Evolutionary conservation across 1,140 invertebrate genomes (phyloP).

Genomic region (Apolygus lucorum): DNA sequence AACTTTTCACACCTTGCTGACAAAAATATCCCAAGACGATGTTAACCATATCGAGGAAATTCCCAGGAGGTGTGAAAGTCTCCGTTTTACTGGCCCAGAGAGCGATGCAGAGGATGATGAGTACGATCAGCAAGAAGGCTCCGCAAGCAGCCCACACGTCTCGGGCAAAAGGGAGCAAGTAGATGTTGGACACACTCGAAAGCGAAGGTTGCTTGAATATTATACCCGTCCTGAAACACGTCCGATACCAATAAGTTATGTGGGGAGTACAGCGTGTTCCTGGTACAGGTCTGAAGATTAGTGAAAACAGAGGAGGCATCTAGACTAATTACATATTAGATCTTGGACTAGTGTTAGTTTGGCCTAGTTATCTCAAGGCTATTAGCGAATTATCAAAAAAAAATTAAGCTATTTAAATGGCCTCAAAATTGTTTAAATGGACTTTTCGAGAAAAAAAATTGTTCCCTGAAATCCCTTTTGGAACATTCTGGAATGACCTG

Average conservation of each 20-base stretch:
- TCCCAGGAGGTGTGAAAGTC: not conserved
- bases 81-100: not conserved
- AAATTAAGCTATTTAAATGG: too few species aligned
- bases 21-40: constrained; percentile 38
- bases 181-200: not conserved
- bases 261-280: not conserved
- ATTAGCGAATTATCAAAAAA: too few species aligned
- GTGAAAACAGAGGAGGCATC: too few species aligned
- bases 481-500: too few species aligned
- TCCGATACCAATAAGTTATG: not conserved
- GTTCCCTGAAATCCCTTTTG: too few species aligned
- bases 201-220: not conserved
- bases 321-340: too few species aligned
- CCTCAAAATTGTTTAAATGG: too few species aligned
- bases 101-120: not conserved
- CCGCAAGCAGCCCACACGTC: not conserved
- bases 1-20: constrained; percentile 58
- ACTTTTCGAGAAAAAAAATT: too few species aligned
- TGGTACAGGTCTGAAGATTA: too few species aligned
- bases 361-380: too few species aligned
- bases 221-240: not conserved
- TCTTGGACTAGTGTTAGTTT: too few species aligned
- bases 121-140: not conserved
- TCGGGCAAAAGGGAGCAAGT: not conserved
- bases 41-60: not conserved